Evolutionary conservation across 2,888 invertebrate genomes (phyloP).

Genomic region (Polylopha cassiicola): DNA sequence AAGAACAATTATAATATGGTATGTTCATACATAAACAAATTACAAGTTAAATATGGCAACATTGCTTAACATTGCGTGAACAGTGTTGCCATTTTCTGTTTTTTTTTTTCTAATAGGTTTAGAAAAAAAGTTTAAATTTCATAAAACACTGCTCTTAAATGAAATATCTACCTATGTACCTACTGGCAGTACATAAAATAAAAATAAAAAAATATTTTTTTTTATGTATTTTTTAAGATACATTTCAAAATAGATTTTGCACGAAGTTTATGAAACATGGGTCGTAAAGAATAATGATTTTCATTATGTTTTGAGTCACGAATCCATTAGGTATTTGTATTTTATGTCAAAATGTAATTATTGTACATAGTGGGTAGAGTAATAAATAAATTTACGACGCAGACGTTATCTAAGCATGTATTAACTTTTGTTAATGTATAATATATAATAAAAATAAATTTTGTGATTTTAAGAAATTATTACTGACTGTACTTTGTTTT

Average conservation of each 20-base stretch:
- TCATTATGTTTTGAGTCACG: constrained; percentile 39
- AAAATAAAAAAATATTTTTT: no score
- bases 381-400: constrained; percentile 12
- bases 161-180: no score
- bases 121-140: neutral
- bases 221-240: no score
- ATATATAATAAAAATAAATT: no score
- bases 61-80: neutral
- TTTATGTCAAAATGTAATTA: constrained; percentile 12
- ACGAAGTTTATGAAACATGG: no score
- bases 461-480: no score
- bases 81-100: constrained; percentile 24
- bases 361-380: constrained; percentile 12
- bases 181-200: no score
- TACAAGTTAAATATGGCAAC: constrained; percentile 23
- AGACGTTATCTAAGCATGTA: constrained; percentile 11
- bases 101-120: neutral
- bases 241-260: no score
- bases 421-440: no score
- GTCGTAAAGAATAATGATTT: constrained; percentile 25
- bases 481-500: no score
- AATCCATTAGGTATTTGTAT: constrained; percentile 17
- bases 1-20: no score
- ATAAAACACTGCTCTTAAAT: neutral
- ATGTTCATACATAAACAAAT: no score